phyloP scores from a whole-genome alignment of 2,113 vertebrate genomes.

The Gallinago jamesoni region DNA sequence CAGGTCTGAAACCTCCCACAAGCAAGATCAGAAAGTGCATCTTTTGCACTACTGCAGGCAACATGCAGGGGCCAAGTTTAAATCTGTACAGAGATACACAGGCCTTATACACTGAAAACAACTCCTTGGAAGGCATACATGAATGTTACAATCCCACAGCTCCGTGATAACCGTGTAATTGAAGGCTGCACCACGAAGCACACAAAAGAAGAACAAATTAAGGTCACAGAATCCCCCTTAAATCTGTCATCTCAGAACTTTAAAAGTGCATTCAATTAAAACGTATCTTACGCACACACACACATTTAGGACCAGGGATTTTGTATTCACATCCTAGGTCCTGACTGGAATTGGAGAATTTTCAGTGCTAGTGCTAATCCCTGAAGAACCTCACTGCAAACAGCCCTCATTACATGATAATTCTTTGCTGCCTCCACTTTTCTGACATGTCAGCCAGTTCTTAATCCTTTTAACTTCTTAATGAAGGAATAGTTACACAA shows the following conservation, averaged over 20 bases:
- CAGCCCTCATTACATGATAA: not conserved
- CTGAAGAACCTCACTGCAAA: not conserved
- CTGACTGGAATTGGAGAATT: not conserved
- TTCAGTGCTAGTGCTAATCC: not conserved
- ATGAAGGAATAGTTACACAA: not conserved
- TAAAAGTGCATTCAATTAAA: not conserved
- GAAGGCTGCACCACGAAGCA: not conserved
- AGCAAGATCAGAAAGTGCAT: not conserved
- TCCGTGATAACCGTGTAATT: not conserved
- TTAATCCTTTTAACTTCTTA: conserved; percentile 33
- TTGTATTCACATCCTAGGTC: not conserved
- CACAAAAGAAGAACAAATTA: not conserved
- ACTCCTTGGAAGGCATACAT: not conserved
- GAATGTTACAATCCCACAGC: not conserved
- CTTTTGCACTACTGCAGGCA: not conserved
- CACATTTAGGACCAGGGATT: not conserved
- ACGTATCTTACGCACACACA: not conserved
- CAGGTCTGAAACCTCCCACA: not conserved
- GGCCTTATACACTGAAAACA: not conserved
- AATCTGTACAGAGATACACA: not conserved
- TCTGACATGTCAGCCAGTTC: not conserved
- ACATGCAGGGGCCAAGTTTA: not conserved
- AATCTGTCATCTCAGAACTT: not conserved
- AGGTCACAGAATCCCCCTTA: not conserved
- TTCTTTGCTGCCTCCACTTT: not conserved